A percentile compares a stretch with the other conserved stretches of the same genome.
Conservation (phyloP, 2,888 invertebrate genomes). For the Danaus chrysippus region DNA sequence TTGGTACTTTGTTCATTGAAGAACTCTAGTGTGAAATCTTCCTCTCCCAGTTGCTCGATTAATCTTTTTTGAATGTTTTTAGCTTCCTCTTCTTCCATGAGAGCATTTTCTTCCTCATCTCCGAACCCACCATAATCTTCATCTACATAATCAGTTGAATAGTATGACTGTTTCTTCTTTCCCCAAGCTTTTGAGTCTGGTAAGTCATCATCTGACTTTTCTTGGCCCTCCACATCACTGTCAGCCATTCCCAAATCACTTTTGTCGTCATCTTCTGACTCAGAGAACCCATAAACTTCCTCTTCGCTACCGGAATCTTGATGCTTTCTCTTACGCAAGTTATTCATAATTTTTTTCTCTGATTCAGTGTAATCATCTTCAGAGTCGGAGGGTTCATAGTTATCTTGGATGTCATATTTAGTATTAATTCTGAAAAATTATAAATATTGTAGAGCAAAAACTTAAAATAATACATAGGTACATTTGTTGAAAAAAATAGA, state of each 20-base stretch:
- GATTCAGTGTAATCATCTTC: conserved; percentile 85
- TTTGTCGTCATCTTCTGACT: conserved; percentile 67
- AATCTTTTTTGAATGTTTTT: conserved; percentile 87
- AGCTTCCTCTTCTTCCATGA: conserved; percentile 90
- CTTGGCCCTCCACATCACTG: conserved; percentile 88
- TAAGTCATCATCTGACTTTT: conserved; percentile 82
- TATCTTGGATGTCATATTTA: conserved; percentile 67
- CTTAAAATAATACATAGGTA: background rate
- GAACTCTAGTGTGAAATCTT: conserved; percentile 84
- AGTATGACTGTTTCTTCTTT: conserved; percentile 86
- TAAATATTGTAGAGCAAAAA: background rate
- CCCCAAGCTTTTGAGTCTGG: conserved; percentile 95
- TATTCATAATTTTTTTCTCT: conserved; percentile 81
- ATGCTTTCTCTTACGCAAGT: conserved; percentile 76
- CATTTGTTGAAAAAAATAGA: conserved; percentile 2
- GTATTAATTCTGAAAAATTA: conserved; percentile 58
- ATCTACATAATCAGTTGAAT: conserved; percentile 94
- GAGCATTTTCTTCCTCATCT: conserved; percentile 83
- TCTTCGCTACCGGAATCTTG: conserved; percentile 79
- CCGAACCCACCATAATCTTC: conserved; percentile 88
- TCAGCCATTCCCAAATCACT: conserved; percentile 77
- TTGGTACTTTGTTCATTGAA: conserved; percentile 61
- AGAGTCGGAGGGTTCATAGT: conserved; percentile 83
- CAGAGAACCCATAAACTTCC: conserved; percentile 82
- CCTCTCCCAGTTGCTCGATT: conserved; percentile 87